These are phyloP conservation scores for Origma solitaria DNA, from an alignment of 2,113 vertebrate genomes.

Conservation along the genomic window DNA sequence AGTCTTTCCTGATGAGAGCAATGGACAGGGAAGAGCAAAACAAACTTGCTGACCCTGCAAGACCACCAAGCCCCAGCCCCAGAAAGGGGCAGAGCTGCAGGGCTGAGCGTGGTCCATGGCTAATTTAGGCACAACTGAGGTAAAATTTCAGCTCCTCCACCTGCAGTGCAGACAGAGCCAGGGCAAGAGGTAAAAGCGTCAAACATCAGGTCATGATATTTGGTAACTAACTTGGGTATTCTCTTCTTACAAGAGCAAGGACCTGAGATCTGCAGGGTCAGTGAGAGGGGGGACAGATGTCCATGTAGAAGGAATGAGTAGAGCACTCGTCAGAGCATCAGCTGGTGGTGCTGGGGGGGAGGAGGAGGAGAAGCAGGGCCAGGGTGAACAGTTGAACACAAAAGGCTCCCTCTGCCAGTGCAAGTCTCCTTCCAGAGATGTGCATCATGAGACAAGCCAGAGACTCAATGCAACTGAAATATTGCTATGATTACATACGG, in stretches of 20 bases:
- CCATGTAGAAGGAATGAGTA: not conserved
- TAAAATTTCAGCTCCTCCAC: not conserved
- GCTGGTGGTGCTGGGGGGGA: not conserved
- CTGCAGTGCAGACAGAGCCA: not conserved
- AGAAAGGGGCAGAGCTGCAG: not conserved
- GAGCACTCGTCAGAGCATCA: not conserved
- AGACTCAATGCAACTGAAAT: not conserved
- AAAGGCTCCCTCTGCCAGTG: not conserved
- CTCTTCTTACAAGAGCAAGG: not conserved
- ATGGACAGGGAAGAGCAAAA: not conserved
- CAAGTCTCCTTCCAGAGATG: not conserved
- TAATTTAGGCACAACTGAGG: not conserved
- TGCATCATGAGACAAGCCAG: not conserved
- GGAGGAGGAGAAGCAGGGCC: not conserved
- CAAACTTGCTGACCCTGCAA: not conserved
- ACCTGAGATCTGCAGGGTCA: not conserved
- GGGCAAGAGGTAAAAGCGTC: not conserved
- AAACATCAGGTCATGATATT: not conserved
- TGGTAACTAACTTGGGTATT: not conserved
- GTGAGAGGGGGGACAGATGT: rapidly evolving
- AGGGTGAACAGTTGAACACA: not conserved
- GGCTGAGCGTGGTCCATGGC: not conserved
- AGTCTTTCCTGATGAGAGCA: not conserved
- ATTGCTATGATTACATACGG: not conserved
- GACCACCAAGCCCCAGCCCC: not conserved